phyloP scores from a whole-genome alignment of 2,797 vertebrate genomes.

The Botia almorhae region DNA sequence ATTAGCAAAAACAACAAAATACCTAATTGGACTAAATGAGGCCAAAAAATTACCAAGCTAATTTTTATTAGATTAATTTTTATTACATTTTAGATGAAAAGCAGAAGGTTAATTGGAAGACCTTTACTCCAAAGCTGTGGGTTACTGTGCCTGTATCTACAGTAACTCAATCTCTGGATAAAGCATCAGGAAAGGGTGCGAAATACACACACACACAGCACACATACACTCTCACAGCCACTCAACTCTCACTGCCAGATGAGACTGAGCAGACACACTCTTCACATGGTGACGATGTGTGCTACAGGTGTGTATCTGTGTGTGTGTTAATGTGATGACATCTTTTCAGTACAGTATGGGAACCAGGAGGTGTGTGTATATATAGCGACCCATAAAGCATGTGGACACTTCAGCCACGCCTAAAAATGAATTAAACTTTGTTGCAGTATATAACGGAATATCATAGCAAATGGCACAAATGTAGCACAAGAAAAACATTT shows the following conservation, averaged over 20 bases:
- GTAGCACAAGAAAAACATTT: not conserved
- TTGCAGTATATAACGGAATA: not conserved
- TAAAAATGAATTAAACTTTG: not conserved
- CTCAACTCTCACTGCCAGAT: slow-evolving; percentile 22
- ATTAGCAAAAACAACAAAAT: no score
- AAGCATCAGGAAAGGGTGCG: slow-evolving; percentile 25
- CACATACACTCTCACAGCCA: slow-evolving; percentile 6
- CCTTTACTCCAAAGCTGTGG: not conserved
- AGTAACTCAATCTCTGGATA: slow-evolving; percentile 10
- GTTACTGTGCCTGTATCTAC: not conserved
- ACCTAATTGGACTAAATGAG: no score
- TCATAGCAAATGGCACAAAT: not conserved
- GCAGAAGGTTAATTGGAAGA: not conserved
- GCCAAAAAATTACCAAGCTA: no score
- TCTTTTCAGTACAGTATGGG: not conserved
- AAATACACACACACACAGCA: slow-evolving; percentile 6
- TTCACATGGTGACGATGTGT: slow-evolving; percentile 1
- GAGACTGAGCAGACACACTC: slow-evolving; percentile 31
- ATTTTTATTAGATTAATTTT: no score
- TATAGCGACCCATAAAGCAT: not conserved
- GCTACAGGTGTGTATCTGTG: slow-evolving; percentile 31
- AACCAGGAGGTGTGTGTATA: slow-evolving; percentile 9
- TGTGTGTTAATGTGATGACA: not conserved
- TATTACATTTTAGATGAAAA: not conserved
- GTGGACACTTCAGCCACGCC: not conserved